Evolutionary conservation across 2,888 invertebrate genomes (phyloP).

Genomic region (Proisotoma minuta): DNA sequence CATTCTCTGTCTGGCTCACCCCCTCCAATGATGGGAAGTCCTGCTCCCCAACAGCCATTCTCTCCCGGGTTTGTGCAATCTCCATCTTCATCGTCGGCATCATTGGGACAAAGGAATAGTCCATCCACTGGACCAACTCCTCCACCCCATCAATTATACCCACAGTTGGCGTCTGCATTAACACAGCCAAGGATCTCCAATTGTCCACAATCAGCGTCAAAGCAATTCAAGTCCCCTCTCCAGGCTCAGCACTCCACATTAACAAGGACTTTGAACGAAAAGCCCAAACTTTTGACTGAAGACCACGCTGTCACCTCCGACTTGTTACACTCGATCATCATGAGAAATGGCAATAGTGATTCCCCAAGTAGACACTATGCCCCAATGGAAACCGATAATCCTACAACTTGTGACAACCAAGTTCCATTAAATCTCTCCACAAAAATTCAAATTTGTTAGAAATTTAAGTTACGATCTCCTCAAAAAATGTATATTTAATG

Average conservation of each 20-base stretch:
- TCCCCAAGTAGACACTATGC: conserved; percentile 10
- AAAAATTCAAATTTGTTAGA: conserved; percentile 15
- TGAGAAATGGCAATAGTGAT: conserved; percentile 56
- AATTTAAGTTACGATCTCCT: conserved; percentile 6
- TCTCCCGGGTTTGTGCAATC: conserved; percentile 50
- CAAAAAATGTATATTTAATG: conserved; percentile 14
- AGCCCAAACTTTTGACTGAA: conserved; percentile 80
- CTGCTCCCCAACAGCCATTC: conserved; percentile 51
- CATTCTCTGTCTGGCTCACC: conserved; percentile 55
- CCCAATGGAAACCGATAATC: conserved; percentile 9
- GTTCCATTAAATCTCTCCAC: conserved; percentile 16
- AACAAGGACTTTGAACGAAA: conserved; percentile 84
- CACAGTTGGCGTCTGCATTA: conserved; percentile 47
- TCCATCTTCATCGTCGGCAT: conserved; percentile 30
- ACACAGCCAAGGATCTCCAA: conserved; percentile 55
- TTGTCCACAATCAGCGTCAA: conserved; percentile 16
- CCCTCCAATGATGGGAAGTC: conserved; percentile 49
- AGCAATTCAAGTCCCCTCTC: conserved; percentile 50
- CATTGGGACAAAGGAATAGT: conserved; percentile 9
- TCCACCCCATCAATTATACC: conserved; percentile 52
- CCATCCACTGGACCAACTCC: conserved; percentile 24
- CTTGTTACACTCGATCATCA: conserved; percentile 86
- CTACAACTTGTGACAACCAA: conserved; percentile 9
- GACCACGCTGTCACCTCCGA: conserved; percentile 88
- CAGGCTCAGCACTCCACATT: conserved; percentile 84